Base-by-base conservation (phyloP, 1,140 invertebrate genomes). In the Danaus melanippus region DNA sequence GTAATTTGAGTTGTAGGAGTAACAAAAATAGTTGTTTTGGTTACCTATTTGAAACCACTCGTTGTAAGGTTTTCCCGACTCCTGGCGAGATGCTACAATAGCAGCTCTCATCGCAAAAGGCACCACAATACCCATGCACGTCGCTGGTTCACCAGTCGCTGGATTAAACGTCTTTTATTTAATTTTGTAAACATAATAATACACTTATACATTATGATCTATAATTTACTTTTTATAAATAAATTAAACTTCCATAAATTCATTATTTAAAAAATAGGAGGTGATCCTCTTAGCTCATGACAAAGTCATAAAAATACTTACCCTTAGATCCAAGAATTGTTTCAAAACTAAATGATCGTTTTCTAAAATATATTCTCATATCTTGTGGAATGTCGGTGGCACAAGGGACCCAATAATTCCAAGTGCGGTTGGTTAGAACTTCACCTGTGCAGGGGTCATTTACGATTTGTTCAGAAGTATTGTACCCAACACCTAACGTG, bases 401-500 rank as follows among this genome's bases (percentile, higher is more conserved):
- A 42, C 43, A 15, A 17, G 49, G 49, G 4, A 50, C 12, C 40
- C 41, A 50, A 15, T 50, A 50, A 64, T 90, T 92, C 93, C 94
- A 96, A 44, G 94, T 93, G 66, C 92, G 89, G 65, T 92, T 89
- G 10, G 93, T 94, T 89, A 32, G 21, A 32, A 32, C 21, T 32
- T 32, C 21, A 32, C 21, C 21, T 7, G 21, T 32, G 21, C 6
- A 64, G 5, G 87, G 76, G 71, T 93, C 88, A 59, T 89, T 91
- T 1, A 91, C 86, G 41, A 94, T 75, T 59, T 93, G 86, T 76
- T 96, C 94, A 5, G 74, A 86, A 1, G 92, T 90, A 89, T 91
- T 94, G 69, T 93, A 92, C 11, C 95, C 94, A 8, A 94, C 63
- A 9, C 94, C 95, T 94, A 96, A 95, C 2, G 95, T 87, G 71